Evolutionary conservation across 1,140 invertebrate genomes (phyloP).

Genomic region (Copidosoma floridanum): DNA sequence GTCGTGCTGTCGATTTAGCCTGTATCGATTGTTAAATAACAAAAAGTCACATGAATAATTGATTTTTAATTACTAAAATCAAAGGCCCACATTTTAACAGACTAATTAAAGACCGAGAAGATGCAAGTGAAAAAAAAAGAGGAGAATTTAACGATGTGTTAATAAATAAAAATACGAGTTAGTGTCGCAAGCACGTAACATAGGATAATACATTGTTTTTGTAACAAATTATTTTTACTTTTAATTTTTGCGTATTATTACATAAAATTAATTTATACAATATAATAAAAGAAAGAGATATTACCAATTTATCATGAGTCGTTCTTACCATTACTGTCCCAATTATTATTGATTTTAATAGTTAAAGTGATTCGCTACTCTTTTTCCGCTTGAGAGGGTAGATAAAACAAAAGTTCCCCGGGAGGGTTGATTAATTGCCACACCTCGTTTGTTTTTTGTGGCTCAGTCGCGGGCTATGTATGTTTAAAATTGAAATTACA

Average conservation of each 20-base stretch:
- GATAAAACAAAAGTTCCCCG: not conserved
- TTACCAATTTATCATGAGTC: not conserved
- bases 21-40: slow-evolving; percentile 18
- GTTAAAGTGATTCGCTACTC: not conserved
- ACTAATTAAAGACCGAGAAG: too few species aligned
- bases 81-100: too few species aligned
- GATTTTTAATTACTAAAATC: too few species aligned
- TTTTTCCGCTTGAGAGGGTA: not conserved
- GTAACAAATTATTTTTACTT: slow-evolving; percentile 45
- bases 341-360: slow-evolving; percentile 8
- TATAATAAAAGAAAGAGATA: slow-evolving; percentile 42
- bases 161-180: slow-evolving; percentile 17
- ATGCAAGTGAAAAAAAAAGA: slow-evolving; percentile 1
- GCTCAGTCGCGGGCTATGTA: slow-evolving; percentile 3
- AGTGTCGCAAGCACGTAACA: slow-evolving; percentile 30
- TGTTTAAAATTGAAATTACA: too few species aligned
- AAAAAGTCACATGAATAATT: too few species aligned
- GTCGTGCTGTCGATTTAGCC: slow-evolving; percentile 8
- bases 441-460: slow-evolving; percentile 7
- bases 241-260: slow-evolving; percentile 39
- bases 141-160: slow-evolving; percentile 1
- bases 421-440: slow-evolving; percentile 13
- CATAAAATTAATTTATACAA: slow-evolving; percentile 35
- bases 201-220: slow-evolving; percentile 38
- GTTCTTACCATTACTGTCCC: not conserved